Percentiles rank a stretch among this genome's conserved stretches.
Evolutionary conservation across 2,888 invertebrate genomes (phyloP).

Genomic region (Leucophenga maculata): DNA sequence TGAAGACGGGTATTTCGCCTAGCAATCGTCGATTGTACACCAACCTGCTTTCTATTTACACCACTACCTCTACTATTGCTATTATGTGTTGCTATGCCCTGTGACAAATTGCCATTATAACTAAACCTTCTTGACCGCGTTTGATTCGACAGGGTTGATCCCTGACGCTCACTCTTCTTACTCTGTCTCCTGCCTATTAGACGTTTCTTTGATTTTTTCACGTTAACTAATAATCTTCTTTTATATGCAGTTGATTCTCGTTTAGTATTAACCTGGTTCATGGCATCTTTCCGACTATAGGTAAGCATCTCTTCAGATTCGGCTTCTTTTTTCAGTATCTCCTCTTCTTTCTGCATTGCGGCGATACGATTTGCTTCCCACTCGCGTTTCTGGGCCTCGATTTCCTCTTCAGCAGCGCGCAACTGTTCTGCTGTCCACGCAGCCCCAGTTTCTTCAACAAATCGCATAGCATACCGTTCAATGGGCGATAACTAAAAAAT

Average conservation of each 20-base stretch:
- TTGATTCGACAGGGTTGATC: constrained; percentile 3
- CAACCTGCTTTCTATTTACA: constrained; percentile 18
- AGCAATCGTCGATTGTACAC: constrained; percentile 2
- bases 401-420: constrained; percentile 89
- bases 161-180: constrained; percentile 41
- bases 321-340: constrained; percentile 75
- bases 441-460: constrained; percentile 87
- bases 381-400: constrained; percentile 87
- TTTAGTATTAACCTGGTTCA: constrained; percentile 86
- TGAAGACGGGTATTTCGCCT: constrained; percentile 51
- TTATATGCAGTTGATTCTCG: constrained; percentile 52
- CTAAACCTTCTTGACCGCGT: constrained; percentile 44
- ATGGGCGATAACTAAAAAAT: constrained; percentile 83
- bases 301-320: constrained; percentile 80
- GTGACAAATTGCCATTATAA: constrained; percentile 52
- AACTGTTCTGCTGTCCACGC: constrained; percentile 89
- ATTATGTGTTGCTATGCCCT: constrained; percentile 28
- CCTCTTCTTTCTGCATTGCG: constrained; percentile 79
- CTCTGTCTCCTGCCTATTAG: constrained; percentile 30
- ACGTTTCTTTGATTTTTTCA: constrained; percentile 28
- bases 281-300: constrained; percentile 83
- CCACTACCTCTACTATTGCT: constrained; percentile 42
- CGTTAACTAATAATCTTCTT: constrained; percentile 40
- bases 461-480: constrained; percentile 94
- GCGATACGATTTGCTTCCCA: constrained; percentile 90